Conservation (phyloP, 2,797 vertebrate genomes). For the Phyllotis vaccarum region DNA sequence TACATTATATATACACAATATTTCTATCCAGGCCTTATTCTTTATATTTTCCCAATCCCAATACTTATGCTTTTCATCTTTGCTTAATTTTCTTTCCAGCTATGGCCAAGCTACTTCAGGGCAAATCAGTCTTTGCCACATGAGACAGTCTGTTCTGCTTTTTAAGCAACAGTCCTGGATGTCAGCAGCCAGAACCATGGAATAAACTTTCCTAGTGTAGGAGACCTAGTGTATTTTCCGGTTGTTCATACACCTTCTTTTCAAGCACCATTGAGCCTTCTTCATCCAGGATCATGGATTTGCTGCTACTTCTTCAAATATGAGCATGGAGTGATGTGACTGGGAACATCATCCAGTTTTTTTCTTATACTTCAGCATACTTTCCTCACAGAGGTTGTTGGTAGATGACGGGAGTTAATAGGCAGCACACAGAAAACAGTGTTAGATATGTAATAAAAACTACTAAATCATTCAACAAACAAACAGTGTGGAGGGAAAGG, state of each 20-base stretch:
- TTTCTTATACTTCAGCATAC: not conserved
- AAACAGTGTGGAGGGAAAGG: not conserved
- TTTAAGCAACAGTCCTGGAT: not conserved
- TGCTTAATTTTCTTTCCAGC: slow-evolving; percentile 35
- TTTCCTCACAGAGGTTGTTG: not conserved
- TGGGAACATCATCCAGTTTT: not conserved
- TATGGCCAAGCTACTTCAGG: not conserved
- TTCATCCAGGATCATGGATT: not conserved
- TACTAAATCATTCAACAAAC: not conserved
- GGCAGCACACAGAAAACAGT: slow-evolving; percentile 17
- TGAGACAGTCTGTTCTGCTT: not conserved
- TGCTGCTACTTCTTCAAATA: not conserved
- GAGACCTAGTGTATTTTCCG: not conserved
- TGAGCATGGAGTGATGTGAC: not conserved
- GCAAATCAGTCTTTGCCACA: slow-evolving; percentile 17
- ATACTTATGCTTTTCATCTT: not conserved
- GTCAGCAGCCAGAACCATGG: not conserved
- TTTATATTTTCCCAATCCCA: not conserved
- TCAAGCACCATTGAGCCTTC: not conserved
- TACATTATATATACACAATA: not conserved
- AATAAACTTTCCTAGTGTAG: not conserved
- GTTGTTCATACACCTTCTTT: not conserved
- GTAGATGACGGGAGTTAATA: not conserved
- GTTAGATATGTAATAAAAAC: not conserved
- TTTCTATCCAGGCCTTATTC: not conserved